Conservation (phyloP, 2,113 vertebrate genomes). For the Opisthocomus hoazin region DNA sequence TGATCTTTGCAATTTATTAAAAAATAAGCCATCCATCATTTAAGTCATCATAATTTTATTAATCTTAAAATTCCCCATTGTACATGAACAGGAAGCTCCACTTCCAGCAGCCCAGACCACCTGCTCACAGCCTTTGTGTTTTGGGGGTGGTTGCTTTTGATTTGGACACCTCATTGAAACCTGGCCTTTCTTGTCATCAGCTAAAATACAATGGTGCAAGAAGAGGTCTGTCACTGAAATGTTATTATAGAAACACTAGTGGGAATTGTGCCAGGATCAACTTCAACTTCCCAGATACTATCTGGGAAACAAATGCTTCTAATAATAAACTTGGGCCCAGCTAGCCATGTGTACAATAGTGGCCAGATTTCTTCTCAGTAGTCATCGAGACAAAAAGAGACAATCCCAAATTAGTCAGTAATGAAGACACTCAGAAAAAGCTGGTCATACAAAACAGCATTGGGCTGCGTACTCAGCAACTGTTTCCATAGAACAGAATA, state of each 20-base stretch:
- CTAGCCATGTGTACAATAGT: neutral
- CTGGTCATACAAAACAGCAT: neutral
- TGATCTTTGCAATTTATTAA: neutral
- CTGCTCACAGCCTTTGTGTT: neutral
- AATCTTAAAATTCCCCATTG: neutral
- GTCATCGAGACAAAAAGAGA: neutral
- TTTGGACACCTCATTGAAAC: neutral
- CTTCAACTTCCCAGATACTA: neutral
- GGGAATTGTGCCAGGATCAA: neutral
- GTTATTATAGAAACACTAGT: conserved; percentile 14
- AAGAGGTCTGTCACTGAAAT: neutral
- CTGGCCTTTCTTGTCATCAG: neutral
- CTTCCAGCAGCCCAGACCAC: neutral
- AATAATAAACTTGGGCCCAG: neutral
- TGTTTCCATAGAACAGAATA: neutral
- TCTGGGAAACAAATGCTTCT: conserved; percentile 28
- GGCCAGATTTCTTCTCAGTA: neutral
- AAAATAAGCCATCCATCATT: neutral
- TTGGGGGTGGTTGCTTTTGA: neutral
- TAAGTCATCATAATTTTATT: neutral
- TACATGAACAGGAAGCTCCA: neutral
- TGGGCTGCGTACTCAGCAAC: neutral
- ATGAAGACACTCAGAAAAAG: neutral
- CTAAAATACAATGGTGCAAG: conserved; percentile 3
- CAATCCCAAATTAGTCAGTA: neutral